Conservation (phyloP, 2,888 invertebrate genomes). For the Esperia sulphurella region DNA sequence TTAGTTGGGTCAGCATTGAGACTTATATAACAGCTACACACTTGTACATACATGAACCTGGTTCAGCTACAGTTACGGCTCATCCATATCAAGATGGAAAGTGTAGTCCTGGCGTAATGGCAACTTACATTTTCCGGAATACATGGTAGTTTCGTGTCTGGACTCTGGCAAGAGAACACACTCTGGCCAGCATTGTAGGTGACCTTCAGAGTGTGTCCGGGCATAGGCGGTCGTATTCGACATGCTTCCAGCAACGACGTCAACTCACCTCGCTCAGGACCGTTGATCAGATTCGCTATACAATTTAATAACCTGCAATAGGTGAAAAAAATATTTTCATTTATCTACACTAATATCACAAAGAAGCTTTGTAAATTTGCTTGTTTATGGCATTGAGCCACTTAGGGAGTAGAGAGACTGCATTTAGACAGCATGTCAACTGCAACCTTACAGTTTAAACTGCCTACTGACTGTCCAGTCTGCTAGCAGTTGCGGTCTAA, state of each 20-base stretch:
- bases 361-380: too few species aligned
- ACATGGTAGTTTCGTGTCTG: conserved; percentile 91
- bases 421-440: too few species aligned
- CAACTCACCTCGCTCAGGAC: conserved; percentile 53
- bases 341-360: too few species aligned
- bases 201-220: conserved; percentile 60
- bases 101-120: too few species aligned
- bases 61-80: neutral
- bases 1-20: too few species aligned
- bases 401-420: too few species aligned
- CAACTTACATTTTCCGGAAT: conserved; percentile 97
- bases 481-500: too few species aligned
- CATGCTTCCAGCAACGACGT: conserved; percentile 61
- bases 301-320: conserved; percentile 87
- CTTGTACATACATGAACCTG: too few species aligned
- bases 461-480: too few species aligned
- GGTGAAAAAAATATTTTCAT: neutral
- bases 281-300: conserved; percentile 86
- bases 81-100: neutral
- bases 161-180: conserved; percentile 82
- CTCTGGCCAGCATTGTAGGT: conserved; percentile 62
- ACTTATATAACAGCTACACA: too few species aligned
- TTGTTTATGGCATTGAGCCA: too few species aligned
- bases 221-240: conserved; percentile 59
- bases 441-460: too few species aligned